Percentiles rank a stretch among this genome's conserved stretches.
Evolutionary conservation across 92 coral and sea anemone species (phyloP).

Genomic region (Porites rus): DNA sequence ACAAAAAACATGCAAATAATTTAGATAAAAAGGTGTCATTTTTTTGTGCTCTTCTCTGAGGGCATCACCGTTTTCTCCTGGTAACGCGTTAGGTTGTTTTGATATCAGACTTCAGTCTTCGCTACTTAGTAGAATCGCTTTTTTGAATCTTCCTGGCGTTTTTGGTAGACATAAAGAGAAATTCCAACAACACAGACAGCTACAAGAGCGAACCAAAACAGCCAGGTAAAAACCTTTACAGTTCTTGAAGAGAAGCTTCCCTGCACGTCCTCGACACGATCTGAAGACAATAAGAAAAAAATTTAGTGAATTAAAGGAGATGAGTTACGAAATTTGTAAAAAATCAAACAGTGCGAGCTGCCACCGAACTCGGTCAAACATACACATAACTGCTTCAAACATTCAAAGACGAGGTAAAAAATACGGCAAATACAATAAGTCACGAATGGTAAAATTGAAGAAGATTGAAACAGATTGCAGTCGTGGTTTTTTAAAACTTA

Average conservation of each 20-base stretch:
- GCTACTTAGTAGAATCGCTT: constrained; percentile 81
- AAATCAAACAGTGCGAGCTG: too few species aligned
- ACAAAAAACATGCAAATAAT: neutral
- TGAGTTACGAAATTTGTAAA: too few species aligned
- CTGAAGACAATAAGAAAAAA: constrained; percentile 37
- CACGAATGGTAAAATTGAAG: too few species aligned
- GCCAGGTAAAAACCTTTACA: constrained; percentile 87
- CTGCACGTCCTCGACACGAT: constrained; percentile 80
- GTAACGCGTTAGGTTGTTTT: neutral
- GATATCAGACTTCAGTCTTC: neutral
- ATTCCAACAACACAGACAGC: constrained; percentile 70
- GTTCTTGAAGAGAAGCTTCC: constrained; percentile 93
- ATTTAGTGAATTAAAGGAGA: neutral
- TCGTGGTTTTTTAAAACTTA: too few species aligned
- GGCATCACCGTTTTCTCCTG: neutral
- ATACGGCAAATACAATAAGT: too few species aligned
- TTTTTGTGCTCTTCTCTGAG: too few species aligned
- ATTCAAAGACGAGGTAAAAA: too few species aligned
- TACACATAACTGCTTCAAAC: too few species aligned
- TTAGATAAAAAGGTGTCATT: neutral
- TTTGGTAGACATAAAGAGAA: constrained; percentile 84
- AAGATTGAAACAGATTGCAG: too few species aligned
- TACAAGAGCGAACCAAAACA: constrained; percentile 86
- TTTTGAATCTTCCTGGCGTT: constrained; percentile 87
- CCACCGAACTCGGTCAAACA: too few species aligned